Conservation (phyloP, 2,888 invertebrate species). For the Lydus trimaculatus region DNA sequence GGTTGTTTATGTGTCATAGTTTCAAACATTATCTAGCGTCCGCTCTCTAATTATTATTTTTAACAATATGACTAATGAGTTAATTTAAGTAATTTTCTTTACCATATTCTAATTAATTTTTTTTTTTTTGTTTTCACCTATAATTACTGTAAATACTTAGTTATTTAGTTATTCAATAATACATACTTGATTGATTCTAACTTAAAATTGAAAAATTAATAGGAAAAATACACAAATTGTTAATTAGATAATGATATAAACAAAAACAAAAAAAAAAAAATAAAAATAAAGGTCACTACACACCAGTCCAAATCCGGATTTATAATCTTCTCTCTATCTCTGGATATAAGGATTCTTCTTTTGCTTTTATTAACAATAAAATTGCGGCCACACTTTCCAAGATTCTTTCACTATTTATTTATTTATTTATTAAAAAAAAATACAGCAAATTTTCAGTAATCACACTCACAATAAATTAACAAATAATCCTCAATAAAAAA, state of each 20-base stretch:
- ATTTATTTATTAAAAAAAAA: too few species aligned
- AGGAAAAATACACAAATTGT: background rate
- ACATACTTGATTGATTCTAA: background rate
- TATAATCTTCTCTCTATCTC: background rate
- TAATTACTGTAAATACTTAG: background rate
- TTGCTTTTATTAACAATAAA: background rate
- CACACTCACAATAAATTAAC: background rate
- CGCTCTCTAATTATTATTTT: background rate
- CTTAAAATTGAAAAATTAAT: too few species aligned
- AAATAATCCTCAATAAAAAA: background rate
- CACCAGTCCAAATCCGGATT: background rate
- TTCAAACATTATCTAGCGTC: too few species aligned
- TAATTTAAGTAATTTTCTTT: background rate
- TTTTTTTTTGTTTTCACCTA: too few species aligned
- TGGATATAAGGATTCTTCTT: background rate
- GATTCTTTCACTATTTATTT: background rate
- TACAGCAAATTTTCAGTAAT: background rate
- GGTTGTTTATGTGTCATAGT: too few species aligned
- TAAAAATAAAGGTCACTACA: background rate
- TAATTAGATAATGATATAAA: too few species aligned
- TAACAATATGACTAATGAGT: background rate
- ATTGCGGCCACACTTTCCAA: conserved; percentile 1
- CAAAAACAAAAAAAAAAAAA: background rate
- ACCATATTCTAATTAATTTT: background rate
- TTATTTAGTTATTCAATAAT: too few species aligned